Evolutionary conservation across 2,113 vertebrate species (phyloP).

Genomic region (Lepus americanus): DNA sequence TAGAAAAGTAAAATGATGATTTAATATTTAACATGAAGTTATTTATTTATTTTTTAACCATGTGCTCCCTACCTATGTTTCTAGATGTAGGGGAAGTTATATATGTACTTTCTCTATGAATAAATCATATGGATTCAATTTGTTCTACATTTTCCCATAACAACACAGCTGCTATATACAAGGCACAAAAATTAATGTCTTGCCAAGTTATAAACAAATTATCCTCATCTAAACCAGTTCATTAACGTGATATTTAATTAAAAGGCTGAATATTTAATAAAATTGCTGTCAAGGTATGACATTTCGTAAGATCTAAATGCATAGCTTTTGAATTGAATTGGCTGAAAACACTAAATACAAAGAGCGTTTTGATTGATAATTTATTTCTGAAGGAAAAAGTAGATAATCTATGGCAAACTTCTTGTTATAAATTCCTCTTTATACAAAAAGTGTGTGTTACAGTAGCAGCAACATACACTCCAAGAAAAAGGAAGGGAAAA

Average conservation of each 20-base stretch:
- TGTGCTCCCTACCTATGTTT: not conserved
- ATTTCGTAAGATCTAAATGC: slow-evolving; percentile 21
- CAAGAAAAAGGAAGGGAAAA: not conserved
- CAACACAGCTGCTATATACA: not conserved
- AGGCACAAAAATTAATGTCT: slow-evolving; percentile 30
- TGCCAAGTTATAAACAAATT: not conserved
- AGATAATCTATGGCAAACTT: not conserved
- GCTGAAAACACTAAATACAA: not conserved
- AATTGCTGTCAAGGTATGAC: not conserved
- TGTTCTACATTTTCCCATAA: slow-evolving; percentile 32
- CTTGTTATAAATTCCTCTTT: not conserved
- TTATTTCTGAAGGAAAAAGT: slow-evolving; percentile 20
- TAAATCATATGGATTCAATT: slow-evolving; percentile 42
- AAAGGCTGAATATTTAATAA: not conserved
- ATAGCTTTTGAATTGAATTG: not conserved
- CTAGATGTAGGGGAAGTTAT: slow-evolving; percentile 34
- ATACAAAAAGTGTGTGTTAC: not conserved
- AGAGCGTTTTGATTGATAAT: not conserved
- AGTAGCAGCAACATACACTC: not conserved
- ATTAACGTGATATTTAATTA: slow-evolving; percentile 14
- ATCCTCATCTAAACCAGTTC: not conserved
- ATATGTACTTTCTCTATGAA: slow-evolving; percentile 47
- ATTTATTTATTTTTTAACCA: slow-evolving; percentile 50
- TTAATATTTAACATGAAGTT: slow-evolving; percentile 55
- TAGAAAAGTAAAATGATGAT: slow-evolving; percentile 16